phyloP scores from a whole-genome alignment of 1,140 invertebrate species.

The Drosophila persimilis region DNA sequence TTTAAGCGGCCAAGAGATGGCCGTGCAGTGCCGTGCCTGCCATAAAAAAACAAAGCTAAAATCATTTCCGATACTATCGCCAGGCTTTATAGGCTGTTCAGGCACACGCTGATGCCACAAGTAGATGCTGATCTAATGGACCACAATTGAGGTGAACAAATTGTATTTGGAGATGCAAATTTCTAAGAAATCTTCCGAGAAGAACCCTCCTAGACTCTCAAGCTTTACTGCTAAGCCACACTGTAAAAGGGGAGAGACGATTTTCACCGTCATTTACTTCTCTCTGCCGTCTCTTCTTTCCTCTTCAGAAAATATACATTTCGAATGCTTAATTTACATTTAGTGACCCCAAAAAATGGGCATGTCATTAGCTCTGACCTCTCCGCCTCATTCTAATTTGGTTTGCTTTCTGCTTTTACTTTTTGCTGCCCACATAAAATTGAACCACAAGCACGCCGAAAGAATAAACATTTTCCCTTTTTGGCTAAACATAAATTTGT shows the following conservation, averaged over 20 bases:
- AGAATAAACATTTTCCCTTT: slow-evolving; percentile 22
- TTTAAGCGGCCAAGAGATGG: not conserved
- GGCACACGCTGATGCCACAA: slow-evolving; percentile 1
- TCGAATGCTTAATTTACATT: no score
- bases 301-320: no score
- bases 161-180: not conserved
- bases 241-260: no score
- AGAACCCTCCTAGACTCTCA: not conserved
- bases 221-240: no score
- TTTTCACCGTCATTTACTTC: no score
- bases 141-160: slow-evolving; percentile 1
- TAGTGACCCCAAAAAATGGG: not conserved
- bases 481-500: slow-evolving; percentile 11
- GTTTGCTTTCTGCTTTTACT: slow-evolving; percentile 25
- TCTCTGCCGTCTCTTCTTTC: no score
- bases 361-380: not conserved
- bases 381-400: slow-evolving; percentile 9
- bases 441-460: not conserved
- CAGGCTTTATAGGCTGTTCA: slow-evolving; percentile 18
- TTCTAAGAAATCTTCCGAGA: not conserved
- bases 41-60: slow-evolving; percentile 11
- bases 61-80: slow-evolving; percentile 21
- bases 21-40: not conserved
- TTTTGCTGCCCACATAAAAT: slow-evolving; percentile 29
- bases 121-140: not conserved